Base-by-base conservation (phyloP, 2,113 vertebrate species). In the Monopterus albus region DNA sequence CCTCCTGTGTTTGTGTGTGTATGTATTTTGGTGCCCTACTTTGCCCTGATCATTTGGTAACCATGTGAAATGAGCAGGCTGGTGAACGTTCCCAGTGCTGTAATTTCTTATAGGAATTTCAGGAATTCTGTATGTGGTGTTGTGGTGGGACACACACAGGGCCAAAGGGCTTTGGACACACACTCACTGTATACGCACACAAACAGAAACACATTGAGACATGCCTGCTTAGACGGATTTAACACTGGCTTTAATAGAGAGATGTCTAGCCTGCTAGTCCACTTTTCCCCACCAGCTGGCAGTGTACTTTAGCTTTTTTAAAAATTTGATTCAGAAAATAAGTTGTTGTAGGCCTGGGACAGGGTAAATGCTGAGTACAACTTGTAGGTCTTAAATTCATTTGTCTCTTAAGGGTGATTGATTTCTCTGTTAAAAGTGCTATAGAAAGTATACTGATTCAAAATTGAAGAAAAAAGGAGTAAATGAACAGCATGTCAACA, bases 71-170 rank as follows among this genome's bases (percentile, higher is more conserved):
- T 58, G 67, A 73, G 45, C 72, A 49, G 78, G 31, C 83, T 75
- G 79, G 67, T 81, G 83, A 90, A 64, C 31, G 29, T 82, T 86
- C 73, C 75, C 53, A 80, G 82, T 79, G 78, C 84, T 83, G 82
- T 78, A 80, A 82, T 88, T 84, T 84, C 20, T 81, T 50, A 28
- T 58, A 73, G 77, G 86, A 88, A 91, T 89, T 75, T 80, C 49
- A 86, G 51, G 90, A 91, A 90, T 91, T 82, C 64, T 74, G 60
- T 66, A 70, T 86, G 87, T 81, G 81, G 87, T 83, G 86, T 83
- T 59, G 56, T 81, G 81, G 68, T 83, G 81, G 83, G 81, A 81
- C 82, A 6, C 47, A 59, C 73, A 60, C 52, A 61, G 75, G 83
- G 77, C 83, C 56, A 79, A 79, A 81, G 72, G 73, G 58, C 64